These are phyloP conservation scores for Calephelis nemesis DNA, from an alignment of 1,140 invertebrate genomes.

Conservation along the genomic window DNA sequence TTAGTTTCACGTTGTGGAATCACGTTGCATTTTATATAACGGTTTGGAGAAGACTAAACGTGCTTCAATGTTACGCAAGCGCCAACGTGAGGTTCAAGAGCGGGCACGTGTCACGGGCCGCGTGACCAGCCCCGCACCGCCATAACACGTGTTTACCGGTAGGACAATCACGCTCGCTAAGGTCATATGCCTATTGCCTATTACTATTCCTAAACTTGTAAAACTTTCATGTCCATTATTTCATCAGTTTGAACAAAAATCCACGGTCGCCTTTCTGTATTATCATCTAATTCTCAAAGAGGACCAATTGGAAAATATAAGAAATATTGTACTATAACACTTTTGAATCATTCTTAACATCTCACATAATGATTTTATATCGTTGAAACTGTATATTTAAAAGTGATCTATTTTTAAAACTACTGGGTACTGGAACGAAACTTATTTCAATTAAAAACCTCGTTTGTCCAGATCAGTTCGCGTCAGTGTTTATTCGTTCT, in stretches of 20 bases:
- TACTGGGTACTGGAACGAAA: too few species aligned
- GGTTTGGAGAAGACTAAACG: slow-evolving; percentile 60
- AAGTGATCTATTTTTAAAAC: too few species aligned
- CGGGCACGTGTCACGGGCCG: slow-evolving; percentile 60
- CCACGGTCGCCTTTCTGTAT: background rate
- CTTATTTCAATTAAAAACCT: too few species aligned
- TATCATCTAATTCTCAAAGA: too few species aligned
- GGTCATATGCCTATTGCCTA: slow-evolving; percentile 38
- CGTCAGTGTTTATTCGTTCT: too few species aligned
- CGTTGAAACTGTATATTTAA: too few species aligned
- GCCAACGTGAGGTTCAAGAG: slow-evolving; percentile 70
- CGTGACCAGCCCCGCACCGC: slow-evolving; percentile 49
- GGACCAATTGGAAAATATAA: too few species aligned
- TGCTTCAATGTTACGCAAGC: slow-evolving; percentile 65
- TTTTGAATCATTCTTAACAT: too few species aligned
- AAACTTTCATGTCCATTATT: slow-evolving; percentile 3
- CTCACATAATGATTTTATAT: too few species aligned
- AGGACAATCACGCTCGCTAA: slow-evolving; percentile 50
- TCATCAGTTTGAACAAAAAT: slow-evolving; percentile 11
- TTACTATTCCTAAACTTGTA: slow-evolving; percentile 3
- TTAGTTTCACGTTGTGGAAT: slow-evolving; percentile 61
- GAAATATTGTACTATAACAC: too few species aligned
- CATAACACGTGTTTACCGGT: slow-evolving; percentile 46
- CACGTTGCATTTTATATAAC: slow-evolving; percentile 75
- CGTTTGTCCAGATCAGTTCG: too few species aligned